phyloP scores from a whole-genome alignment of 2,888 invertebrate genomes.

The Hirtodrosophila confusa region DNA sequence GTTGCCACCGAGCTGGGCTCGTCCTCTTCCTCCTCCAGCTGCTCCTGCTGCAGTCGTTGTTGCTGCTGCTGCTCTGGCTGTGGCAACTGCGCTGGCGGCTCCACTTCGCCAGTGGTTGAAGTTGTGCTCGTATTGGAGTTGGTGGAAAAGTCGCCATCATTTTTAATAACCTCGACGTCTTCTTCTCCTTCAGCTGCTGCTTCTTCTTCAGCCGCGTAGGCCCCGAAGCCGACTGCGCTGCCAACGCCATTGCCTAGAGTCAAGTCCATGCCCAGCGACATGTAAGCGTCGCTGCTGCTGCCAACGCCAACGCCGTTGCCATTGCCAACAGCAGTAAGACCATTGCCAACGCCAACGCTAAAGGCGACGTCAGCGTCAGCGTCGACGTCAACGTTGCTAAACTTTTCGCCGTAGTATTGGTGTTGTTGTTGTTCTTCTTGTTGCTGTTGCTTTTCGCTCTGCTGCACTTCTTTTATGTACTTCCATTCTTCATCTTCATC shows the following conservation, averaged over 20 bases:
- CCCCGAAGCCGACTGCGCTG: slow-evolving; percentile 36
- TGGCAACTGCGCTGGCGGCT: slow-evolving; percentile 28
- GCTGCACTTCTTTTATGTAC: slow-evolving; percentile 89
- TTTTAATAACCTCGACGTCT: slow-evolving; percentile 75
- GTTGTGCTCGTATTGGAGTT: slow-evolving; percentile 75
- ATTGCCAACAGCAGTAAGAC: slow-evolving; percentile 43
- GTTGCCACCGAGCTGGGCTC: slow-evolving; percentile 81
- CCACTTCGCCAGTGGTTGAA: slow-evolving; percentile 49
- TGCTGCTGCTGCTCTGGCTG: slow-evolving; percentile 21
- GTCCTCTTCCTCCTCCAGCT: slow-evolving; percentile 69
- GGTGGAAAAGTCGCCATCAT: slow-evolving; percentile 79
- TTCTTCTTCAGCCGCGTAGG: slow-evolving; percentile 42
- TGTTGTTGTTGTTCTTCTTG: slow-evolving; percentile 44
- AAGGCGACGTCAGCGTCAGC: slow-evolving; percentile 38
- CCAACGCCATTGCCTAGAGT: slow-evolving; percentile 65
- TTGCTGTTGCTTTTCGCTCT: slow-evolving; percentile 83
- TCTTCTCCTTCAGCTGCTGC: slow-evolving; percentile 47
- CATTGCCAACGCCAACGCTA: slow-evolving; percentile 34
- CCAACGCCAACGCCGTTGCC: slow-evolving; percentile 38
- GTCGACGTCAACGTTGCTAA: slow-evolving; percentile 25
- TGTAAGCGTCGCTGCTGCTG: slow-evolving; percentile 48
- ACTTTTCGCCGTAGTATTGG: slow-evolving; percentile 59
- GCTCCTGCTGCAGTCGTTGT: slow-evolving; percentile 9
- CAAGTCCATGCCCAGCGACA: slow-evolving; percentile 61
- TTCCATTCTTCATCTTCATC: slow-evolving; percentile 93